A percentile compares a stretch with the other conserved stretches of the same genome.
Evolutionary conservation across 2,113 vertebrate genomes (phyloP).

Genomic region (Lontra canadensis): DNA sequence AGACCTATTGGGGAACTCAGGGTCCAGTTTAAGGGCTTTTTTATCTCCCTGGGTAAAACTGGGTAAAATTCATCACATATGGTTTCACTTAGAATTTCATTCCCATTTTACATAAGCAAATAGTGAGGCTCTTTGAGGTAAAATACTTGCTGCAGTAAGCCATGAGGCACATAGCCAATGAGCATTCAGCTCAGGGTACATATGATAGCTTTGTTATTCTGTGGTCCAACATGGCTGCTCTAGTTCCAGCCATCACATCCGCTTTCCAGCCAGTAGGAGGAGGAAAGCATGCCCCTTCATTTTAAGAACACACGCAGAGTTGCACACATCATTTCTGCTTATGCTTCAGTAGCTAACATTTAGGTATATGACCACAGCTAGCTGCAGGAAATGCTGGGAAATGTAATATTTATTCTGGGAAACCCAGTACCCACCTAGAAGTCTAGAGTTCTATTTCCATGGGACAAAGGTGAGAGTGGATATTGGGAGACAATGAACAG

Average conservation of each 20-base stretch:
- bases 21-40: not conserved
- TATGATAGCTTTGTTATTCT: not conserved
- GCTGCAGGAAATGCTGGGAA: not conserved
- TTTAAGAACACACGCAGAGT: not conserved
- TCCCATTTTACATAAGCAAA: not conserved
- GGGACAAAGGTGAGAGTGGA: not conserved
- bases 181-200: not conserved
- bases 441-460: not conserved
- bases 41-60: not conserved
- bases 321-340: not conserved
- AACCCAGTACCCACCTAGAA: not conserved
- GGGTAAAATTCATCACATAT: not conserved
- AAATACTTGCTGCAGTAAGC: not conserved
- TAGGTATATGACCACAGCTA: not conserved
- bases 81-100: not conserved
- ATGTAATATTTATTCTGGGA: not conserved
- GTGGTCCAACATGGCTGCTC: not conserved
- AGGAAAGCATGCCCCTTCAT: not conserved
- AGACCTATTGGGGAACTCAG: too few species aligned
- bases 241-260: not conserved
- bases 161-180: not conserved
- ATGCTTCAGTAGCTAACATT: not conserved
- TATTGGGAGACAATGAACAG: not conserved
- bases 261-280: not conserved
- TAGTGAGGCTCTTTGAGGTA: not conserved